Base-by-base conservation (phyloP, 2,888 invertebrate species). In the Megastigmus dorsalis region DNA sequence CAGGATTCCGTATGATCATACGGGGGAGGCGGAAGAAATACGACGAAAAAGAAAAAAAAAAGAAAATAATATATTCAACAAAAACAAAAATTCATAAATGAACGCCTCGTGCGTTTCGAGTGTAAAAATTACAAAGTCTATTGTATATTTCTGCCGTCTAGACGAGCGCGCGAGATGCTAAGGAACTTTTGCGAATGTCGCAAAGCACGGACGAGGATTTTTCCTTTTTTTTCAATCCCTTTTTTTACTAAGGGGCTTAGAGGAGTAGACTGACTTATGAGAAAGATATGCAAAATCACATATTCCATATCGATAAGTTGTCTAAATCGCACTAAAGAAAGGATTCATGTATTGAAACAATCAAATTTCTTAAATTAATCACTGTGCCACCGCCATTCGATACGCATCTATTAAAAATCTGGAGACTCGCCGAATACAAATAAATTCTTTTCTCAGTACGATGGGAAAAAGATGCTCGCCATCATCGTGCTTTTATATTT, bases 41-140 rank as follows among this genome's bases (percentile, higher is more conserved):
- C 73, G 36, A 76, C 43, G 52, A 75, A 72, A 74, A 62, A 75
- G 41, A 76, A 75, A 69, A 77, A 65, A 70, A 77, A n/a, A n/a
- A 71, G 66, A 79, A 74, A 77, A 63, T 33, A 55, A 63, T 52
- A 26, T 43, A 41, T n/a, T 62, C 33, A 63, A 66, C 55, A 70
- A 48, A 73, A 30, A 59, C 68, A 57, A 68, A 62, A 71, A 74
- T 66, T 65, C 33, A 73, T 62, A 76, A 74, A 75, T 76, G 76
- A 74, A 70, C 57, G 57, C 66, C 62, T 68, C 68, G 62, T 18
- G 45, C 70, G 26, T 48, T 67, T 55, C 52, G 59, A 72, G 78
- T 81, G 81, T 78, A 82, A 83, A 83, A 83, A 79, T 82, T 80
- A 80, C 79, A 79, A 81, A 80, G 76, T 76, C 48, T 62, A 67